A percentile compares a stretch with the other conserved stretches of the same genome.
phyloP scores from a whole-genome alignment of 1,140 invertebrate species.

The Catajapyx aquilonaris region DNA sequence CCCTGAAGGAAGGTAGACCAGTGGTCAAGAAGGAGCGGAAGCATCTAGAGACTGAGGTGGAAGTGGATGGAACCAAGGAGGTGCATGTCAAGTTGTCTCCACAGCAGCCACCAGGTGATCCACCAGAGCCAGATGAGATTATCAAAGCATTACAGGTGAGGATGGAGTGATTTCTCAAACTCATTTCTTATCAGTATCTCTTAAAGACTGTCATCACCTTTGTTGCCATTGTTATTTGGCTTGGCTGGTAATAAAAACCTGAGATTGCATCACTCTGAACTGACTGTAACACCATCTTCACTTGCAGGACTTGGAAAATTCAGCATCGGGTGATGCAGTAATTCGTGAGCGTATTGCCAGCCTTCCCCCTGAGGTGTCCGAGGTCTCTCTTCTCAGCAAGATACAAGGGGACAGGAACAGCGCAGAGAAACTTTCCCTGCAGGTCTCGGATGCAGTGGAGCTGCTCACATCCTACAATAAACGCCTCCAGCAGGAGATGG shows the following conservation, averaged over 20 bases:
- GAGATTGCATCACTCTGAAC: too few relatives aligned
- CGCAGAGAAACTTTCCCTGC: constrained; percentile 41
- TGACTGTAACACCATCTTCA: too few relatives aligned
- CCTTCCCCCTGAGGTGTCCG: constrained; percentile 81
- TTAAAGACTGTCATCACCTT: too few relatives aligned
- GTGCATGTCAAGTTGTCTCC: constrained; percentile 51
- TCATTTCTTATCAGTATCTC: too few relatives aligned
- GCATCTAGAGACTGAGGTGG: constrained; percentile 31
- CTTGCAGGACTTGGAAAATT: constrained; percentile 71
- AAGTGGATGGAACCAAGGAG: constrained; percentile 47
- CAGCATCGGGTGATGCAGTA: constrained; percentile 78
- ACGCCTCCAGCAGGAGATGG: constrained; percentile 64
- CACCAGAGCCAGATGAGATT: constrained; percentile 71
- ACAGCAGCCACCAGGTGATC: constrained; percentile 53
- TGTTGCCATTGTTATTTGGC: too few relatives aligned
- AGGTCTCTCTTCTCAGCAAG: constrained; percentile 62
- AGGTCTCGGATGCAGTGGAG: constrained; percentile 69
- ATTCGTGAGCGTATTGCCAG: constrained; percentile 83
- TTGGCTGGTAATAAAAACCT: too few relatives aligned
- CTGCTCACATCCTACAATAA: constrained; percentile 75
- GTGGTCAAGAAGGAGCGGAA: constrained; percentile 20
- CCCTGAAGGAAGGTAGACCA: constrained; percentile 2
- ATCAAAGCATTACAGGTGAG: constrained; percentile 47
- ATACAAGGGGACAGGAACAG: constrained; percentile 58
- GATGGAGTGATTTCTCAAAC: constrained; percentile 9